Evolutionary conservation across 2,888 invertebrate genomes (phyloP).

Genomic region (Spisula subtruncata): DNA sequence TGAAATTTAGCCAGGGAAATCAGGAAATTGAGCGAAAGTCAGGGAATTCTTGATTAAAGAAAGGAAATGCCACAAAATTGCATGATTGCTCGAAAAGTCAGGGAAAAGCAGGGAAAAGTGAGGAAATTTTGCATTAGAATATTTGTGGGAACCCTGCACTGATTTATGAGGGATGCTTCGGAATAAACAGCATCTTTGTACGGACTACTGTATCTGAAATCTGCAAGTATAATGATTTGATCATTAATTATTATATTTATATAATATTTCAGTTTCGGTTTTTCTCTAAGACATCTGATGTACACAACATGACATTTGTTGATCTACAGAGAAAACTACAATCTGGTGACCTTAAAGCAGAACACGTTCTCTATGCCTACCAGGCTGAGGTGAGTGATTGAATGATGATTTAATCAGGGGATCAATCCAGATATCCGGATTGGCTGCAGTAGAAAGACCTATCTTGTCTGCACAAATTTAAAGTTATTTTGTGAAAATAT

Average conservation of each 20-base stretch:
- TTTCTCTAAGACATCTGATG: neutral
- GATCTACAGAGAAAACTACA: conserved; percentile 70
- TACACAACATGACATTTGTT: conserved; percentile 59
- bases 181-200: neutral
- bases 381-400: conserved; percentile 71
- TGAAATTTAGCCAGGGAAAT: too few relatives aligned
- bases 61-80: too few relatives aligned
- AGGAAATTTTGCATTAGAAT: too few relatives aligned
- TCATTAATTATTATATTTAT: neutral
- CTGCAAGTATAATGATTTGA: neutral
- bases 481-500: too few relatives aligned
- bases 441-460: too few relatives aligned
- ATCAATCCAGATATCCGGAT: too few relatives aligned
- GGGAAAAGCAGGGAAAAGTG: too few relatives aligned
- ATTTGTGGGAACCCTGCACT: too few relatives aligned
- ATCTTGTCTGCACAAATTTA: too few relatives aligned
- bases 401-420: neutral
- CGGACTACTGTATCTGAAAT: neutral
- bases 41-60: too few relatives aligned
- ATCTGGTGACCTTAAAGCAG: conserved; percentile 69
- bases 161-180: neutral
- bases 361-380: conserved; percentile 75
- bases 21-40: too few relatives aligned
- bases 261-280: neutral
- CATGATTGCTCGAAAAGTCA: too few relatives aligned